phyloP scores from a whole-genome alignment of 2,797 vertebrate species.

The Girardinus metallicus region DNA sequence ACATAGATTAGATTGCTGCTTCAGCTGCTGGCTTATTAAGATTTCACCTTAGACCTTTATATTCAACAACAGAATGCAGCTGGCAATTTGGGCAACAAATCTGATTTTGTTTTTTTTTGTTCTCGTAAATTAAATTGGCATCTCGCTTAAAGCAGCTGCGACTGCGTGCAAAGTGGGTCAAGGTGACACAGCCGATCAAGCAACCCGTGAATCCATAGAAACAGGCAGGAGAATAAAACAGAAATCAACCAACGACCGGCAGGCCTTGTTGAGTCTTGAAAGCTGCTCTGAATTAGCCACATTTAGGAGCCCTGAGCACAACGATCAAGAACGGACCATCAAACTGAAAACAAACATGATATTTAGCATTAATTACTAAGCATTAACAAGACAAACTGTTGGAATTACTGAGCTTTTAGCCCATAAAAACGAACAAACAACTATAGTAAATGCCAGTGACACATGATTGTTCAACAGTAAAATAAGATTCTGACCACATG shows the following conservation, averaged over 20 bases:
- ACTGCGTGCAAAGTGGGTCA: constrained; percentile 67
- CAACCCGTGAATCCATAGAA: constrained; percentile 53
- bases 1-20: constrained; percentile 6
- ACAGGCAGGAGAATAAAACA: constrained; percentile 31
- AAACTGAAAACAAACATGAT: background rate
- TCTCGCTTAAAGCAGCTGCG: constrained; percentile 57
- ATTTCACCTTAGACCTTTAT: constrained; percentile 57
- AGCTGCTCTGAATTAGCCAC: background rate
- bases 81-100: constrained; percentile 61
- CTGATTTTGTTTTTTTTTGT: constrained; percentile 60
- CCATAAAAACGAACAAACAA: background rate
- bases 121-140: constrained; percentile 70
- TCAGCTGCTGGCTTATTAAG: constrained; percentile 19
- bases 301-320: background rate
- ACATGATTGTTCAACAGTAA: background rate
- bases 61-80: constrained; percentile 59
- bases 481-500: background rate
- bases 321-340: background rate
- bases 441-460: background rate
- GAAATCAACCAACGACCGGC: constrained; percentile 9
- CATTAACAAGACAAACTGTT: background rate
- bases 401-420: background rate
- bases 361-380: background rate
- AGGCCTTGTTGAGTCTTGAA: background rate
- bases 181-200: constrained; percentile 66